Base-by-base conservation (phyloP, 2,797 vertebrate genomes). In the Anisognathus igniventris region DNA sequence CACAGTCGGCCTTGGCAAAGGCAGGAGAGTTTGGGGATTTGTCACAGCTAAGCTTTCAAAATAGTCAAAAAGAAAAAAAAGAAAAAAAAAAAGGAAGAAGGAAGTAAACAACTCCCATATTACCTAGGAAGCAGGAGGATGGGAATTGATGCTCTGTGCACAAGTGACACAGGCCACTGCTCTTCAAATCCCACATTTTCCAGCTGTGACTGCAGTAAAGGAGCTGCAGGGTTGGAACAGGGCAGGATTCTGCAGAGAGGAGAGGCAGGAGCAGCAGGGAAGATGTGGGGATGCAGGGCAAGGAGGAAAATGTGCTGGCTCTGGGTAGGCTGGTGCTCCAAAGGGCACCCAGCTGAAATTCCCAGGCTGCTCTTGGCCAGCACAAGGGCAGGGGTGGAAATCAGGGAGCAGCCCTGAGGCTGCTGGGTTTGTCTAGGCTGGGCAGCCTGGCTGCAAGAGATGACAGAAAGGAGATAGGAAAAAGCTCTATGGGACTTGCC, bases 1-100 rank as follows among this genome's bases (percentile, higher is more conserved):
- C 83, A 35, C 93, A 85, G 78, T 19, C 51, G 76, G 93, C 71
- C 80, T 90, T 95, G 90, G 94, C 92, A 94, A 64, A 85, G 68
- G 66, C 50, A 78, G 48, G 12, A 0, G 6, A 50, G 25, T 50
- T 7, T 72, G 22, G 35, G 70, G 25, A 68, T 30, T 39, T 20
- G 51, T 57, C 64, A 84, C 45, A 78, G 76, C 47, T 62, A 54
- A 48, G 81, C 62, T 65, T 83, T 45, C 75, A 45, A 94, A 88
- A 75, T 1, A 77, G 54, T 6, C 5, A 56, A 56, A 50, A 40
- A 9, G 11, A 9, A 12, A 39, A 22, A 39, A 31, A 8, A 24
- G 5, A 4, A 13, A 6, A 14, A 10, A 56, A 25, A 19, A 11
- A 2, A 3, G 22, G 30, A 75, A 67, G 71, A 53, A 30, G 39